phyloP scores from a whole-genome alignment of 2,113 vertebrate genomes.

The Lichenostomus cassidix region DNA sequence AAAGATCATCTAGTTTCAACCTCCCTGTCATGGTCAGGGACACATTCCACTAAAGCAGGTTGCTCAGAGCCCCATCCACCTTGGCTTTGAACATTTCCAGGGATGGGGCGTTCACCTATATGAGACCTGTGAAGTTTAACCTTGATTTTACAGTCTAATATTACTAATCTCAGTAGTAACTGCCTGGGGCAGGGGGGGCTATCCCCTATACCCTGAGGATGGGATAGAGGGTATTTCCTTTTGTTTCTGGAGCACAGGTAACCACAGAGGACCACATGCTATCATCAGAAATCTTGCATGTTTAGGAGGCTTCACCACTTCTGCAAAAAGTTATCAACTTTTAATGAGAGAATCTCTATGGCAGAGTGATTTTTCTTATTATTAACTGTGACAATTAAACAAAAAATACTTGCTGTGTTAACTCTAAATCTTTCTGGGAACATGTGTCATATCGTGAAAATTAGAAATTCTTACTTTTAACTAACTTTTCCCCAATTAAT shows the following conservation, averaged over 20 bases:
- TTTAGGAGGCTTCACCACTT: background rate
- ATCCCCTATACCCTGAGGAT: background rate
- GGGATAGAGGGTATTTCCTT: background rate
- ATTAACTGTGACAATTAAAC: background rate
- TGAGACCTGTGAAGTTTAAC: background rate
- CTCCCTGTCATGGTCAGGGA: background rate
- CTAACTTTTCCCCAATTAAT: background rate
- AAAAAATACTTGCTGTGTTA: background rate
- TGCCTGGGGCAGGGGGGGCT: background rate
- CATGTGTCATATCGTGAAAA: background rate
- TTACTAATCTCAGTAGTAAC: fast-evolving
- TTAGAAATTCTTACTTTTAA: background rate
- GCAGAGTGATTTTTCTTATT: background rate
- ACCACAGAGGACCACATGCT: background rate
- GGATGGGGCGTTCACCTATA: background rate
- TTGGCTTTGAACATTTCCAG: background rate
- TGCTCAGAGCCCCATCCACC: background rate
- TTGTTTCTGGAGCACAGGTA: background rate
- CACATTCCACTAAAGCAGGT: background rate
- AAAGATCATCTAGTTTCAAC: background rate
- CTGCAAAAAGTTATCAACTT: background rate
- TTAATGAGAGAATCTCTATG: background rate
- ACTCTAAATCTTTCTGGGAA: background rate
- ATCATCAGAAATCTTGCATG: background rate
- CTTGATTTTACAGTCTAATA: background rate